A percentile compares a stretch with the other conserved stretches of the same genome.
Evolutionary conservation across 2,113 vertebrate species (phyloP).

Genomic region (Sylvietta virens): DNA sequence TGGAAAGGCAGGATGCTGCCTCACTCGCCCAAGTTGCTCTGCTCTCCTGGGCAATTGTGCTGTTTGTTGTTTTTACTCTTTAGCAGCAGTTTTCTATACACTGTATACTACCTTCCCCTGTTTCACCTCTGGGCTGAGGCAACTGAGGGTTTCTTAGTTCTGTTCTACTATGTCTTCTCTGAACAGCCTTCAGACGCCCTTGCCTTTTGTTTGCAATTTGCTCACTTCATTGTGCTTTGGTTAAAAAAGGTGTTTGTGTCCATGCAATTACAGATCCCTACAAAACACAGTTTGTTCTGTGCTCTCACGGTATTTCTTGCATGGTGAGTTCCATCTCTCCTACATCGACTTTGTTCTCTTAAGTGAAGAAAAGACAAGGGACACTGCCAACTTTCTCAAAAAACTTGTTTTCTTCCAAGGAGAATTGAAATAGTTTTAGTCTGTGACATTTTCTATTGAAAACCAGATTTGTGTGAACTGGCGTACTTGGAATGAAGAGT

Average conservation of each 20-base stretch:
- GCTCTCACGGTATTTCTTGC: background rate
- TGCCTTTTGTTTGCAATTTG: background rate
- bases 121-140: background rate
- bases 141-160: background rate
- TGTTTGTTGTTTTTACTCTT: background rate
- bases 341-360: background rate
- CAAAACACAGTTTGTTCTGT: background rate
- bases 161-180: background rate
- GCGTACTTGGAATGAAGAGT: background rate
- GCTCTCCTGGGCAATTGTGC: background rate
- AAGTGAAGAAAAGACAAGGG: background rate
- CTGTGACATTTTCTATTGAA: constrained; percentile 8
- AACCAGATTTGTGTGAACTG: background rate
- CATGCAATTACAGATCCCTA: background rate
- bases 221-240: background rate
- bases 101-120: accelerated
- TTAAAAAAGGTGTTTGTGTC: background rate
- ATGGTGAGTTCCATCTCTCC: background rate
- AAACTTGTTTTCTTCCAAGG: background rate
- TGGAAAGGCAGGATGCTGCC: background rate
- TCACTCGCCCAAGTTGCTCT: accelerated
- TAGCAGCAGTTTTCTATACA: background rate
- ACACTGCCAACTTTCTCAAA: background rate
- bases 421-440: background rate
- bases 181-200: background rate